Evolutionary conservation across 2,113 vertebrate species (phyloP).

Genomic region (Gorilla gorilla): DNA sequence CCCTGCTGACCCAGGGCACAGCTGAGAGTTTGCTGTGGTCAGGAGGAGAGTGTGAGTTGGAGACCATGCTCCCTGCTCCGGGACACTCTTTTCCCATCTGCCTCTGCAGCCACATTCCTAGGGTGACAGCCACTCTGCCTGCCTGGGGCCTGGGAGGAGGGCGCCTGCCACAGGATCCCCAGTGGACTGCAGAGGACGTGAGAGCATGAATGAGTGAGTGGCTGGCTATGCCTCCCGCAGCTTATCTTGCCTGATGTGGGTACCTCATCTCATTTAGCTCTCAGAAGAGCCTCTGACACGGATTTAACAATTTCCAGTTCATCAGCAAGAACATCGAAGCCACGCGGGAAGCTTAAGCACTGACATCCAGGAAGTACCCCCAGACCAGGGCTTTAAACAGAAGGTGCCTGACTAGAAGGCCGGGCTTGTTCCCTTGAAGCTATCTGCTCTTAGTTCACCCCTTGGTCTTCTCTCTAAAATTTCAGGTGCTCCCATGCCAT

Average conservation of each 20-base stretch:
- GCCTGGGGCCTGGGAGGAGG: not conserved
- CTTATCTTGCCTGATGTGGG: not conserved
- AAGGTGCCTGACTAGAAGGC: not conserved
- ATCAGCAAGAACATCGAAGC: not conserved
- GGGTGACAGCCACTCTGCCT: not conserved
- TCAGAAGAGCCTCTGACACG: not conserved
- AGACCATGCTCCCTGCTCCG: accelerated
- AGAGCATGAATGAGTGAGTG: not conserved
- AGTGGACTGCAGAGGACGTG: not conserved
- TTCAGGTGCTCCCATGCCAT: not conserved
- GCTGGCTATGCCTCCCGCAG: too few species aligned
- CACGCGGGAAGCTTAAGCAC: not conserved
- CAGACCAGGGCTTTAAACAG: not conserved
- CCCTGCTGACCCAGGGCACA: not conserved
- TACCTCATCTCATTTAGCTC: not conserved
- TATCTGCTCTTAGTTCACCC: not conserved
- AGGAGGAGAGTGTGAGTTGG: not conserved
- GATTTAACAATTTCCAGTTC: not conserved
- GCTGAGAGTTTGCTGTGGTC: not conserved
- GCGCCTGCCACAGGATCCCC: not conserved
- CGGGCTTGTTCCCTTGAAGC: not conserved
- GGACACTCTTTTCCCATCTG: not conserved
- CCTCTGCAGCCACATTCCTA: not conserved
- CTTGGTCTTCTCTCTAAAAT: not conserved
- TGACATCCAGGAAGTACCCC: not conserved